These are phyloP conservation scores for Trachurus trachurus DNA, from an alignment of 2,797 vertebrate genomes.

Conservation along the genomic window DNA sequence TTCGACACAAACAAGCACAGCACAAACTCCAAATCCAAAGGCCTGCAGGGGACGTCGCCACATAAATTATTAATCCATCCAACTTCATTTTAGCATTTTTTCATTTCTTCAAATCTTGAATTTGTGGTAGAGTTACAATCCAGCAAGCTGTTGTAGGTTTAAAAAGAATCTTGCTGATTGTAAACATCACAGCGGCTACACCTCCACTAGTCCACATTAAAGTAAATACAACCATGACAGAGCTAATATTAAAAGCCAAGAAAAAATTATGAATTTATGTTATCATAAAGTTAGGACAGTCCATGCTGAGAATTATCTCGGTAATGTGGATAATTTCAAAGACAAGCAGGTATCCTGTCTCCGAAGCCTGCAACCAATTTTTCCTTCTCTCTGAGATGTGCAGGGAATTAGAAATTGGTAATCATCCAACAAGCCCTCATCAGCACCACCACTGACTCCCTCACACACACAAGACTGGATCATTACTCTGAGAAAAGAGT, in stretches of 20 bases:
- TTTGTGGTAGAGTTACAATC: slow-evolving; percentile 15
- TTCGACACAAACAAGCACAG: slow-evolving; percentile 28
- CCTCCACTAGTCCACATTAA: neutral
- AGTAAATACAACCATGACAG: neutral
- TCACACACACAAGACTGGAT: slow-evolving; percentile 30
- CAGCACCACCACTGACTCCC: slow-evolving; percentile 23
- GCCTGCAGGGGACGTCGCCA: neutral
- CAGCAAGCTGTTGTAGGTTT: neutral
- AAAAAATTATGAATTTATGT: slow-evolving; percentile 15
- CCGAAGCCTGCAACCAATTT: slow-evolving; percentile 44
- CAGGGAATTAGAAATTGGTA: slow-evolving; percentile 58
- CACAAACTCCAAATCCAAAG: slow-evolving; percentile 17
- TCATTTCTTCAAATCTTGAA: slow-evolving; percentile 22
- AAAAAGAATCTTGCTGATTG: slow-evolving; percentile 3
- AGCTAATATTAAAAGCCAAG: neutral
- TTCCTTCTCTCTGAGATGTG: slow-evolving; percentile 49
- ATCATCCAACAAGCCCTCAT: slow-evolving; percentile 48
- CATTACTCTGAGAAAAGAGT: slow-evolving; percentile 48
- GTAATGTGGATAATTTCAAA: slow-evolving; percentile 43
- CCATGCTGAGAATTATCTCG: slow-evolving; percentile 10
- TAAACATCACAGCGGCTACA: neutral
- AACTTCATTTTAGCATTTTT: neutral
- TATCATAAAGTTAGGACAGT: slow-evolving; percentile 11
- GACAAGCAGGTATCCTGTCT: slow-evolving; percentile 53
- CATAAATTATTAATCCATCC: slow-evolving; percentile 30